phyloP scores from a whole-genome alignment of 2,888 invertebrate genomes.

The Protula sp. region DNA sequence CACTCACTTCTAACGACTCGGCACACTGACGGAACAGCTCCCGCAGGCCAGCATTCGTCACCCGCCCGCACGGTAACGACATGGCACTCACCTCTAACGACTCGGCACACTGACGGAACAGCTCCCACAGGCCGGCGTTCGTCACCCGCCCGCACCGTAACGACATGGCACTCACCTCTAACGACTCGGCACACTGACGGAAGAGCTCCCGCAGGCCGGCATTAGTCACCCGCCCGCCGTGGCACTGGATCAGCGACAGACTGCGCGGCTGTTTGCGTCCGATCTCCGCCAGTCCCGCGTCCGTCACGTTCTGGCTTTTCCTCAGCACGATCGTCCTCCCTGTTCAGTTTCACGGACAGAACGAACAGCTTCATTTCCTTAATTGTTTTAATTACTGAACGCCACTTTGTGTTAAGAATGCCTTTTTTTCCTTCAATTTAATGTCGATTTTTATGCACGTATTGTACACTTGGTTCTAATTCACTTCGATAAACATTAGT shows the following conservation, averaged over 20 bases:
- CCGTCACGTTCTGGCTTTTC: slow-evolving; percentile 33
- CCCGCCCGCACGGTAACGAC: too few species aligned
- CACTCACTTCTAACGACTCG: slow-evolving; percentile 8
- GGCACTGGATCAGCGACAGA: slow-evolving; percentile 44
- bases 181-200: slow-evolving; percentile 11
- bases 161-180: slow-evolving; percentile 9
- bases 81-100: slow-evolving; percentile 8
- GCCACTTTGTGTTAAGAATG: background rate
- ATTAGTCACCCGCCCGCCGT: slow-evolving; percentile 40
- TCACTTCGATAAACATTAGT: too few species aligned
- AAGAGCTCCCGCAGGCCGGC: slow-evolving; percentile 42
- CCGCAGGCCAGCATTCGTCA: too few species aligned
- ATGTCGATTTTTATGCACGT: too few species aligned
- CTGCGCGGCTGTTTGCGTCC: slow-evolving; percentile 39
- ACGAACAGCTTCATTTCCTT: background rate
- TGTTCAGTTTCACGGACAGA: slow-evolving; percentile 14
- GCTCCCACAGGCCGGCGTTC: slow-evolving; percentile 40
- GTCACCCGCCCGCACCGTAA: too few species aligned
- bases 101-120: slow-evolving; percentile 29
- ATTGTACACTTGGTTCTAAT: background rate
- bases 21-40: slow-evolving; percentile 33
- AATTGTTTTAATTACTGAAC: background rate
- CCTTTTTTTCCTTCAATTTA: too few species aligned
- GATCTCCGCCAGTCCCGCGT: slow-evolving; percentile 36
- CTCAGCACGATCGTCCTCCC: slow-evolving; percentile 43